Evolutionary conservation across 2,888 invertebrate genomes (phyloP).

Genomic region (Bellardia bayeri): DNA sequence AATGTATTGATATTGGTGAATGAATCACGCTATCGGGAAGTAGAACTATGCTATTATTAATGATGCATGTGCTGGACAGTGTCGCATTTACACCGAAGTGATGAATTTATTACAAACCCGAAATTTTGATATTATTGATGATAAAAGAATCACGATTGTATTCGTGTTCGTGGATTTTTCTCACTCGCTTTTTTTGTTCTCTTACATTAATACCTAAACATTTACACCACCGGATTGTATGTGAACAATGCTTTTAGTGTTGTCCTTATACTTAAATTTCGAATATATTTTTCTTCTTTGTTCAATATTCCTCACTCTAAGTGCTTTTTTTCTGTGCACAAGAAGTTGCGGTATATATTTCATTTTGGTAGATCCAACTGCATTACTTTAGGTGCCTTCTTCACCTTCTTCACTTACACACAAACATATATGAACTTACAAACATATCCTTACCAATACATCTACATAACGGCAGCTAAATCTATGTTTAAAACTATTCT

Average conservation of each 20-base stretch:
- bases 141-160: no score
- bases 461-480: constrained; percentile 25
- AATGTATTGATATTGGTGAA: no score
- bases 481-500: constrained; percentile 38
- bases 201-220: no score
- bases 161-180: no score
- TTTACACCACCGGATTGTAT: no score
- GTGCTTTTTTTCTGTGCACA: constrained; percentile 37
- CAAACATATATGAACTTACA: neutral
- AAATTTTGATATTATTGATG: no score
- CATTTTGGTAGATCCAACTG: constrained; percentile 70
- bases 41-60: no score
- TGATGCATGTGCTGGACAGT: no score
- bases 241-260: neutral
- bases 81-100: no score
- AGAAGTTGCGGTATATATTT: constrained; percentile 70
- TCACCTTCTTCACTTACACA: constrained; percentile 15
- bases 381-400: constrained; percentile 57
- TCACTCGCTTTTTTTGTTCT: no score
- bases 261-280: constrained; percentile 45
- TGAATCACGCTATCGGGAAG: no score
- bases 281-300: constrained; percentile 7
- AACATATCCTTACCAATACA: neutral
- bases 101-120: no score
- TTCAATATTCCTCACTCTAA: constrained; percentile 21